Base-by-base conservation (phyloP, 2,113 vertebrate species). In the Poeciliopsis turrubarensis region DNA sequence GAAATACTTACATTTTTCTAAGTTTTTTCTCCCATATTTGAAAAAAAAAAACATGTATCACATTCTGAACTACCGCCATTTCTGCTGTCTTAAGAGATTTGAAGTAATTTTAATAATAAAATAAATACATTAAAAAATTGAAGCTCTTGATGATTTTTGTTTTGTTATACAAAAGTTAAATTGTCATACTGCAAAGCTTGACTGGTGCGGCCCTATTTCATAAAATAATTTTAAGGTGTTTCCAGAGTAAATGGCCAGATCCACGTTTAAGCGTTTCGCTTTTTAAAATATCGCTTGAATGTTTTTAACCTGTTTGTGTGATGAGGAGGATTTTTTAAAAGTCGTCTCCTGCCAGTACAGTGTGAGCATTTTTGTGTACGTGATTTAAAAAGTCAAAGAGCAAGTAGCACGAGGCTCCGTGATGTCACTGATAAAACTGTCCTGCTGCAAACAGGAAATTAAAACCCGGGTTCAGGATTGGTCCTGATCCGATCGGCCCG, bases 381-480 rank as follows among this genome's bases (percentile, higher is more conserved):
- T 47, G 44, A 17, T 34, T 34, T 47, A 17, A n/a, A 60, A 68
- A 44, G 2, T 12, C 2, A 72, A 72, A 54, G 30, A 3, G 0
- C 8, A 1, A 8, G 31, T 30, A 29, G 79, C 60, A 30, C 0
- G 0, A 39, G 26, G 54, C 37, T 57, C 30, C 1, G 1, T 1
- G 79, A 84, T 62, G 47, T 71, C 17, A 34, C 71, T 78, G 77
- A 85, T 84, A 27, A 29, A 29, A 66, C 17, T 17, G 0, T 6
- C 41, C 34, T 69, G 65, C 83, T 72, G 27, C 68, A 72, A 67
- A 81, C 78, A 89, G 91, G 92, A 93, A 90, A 92, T 92, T 83
- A 92, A 90, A 90, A 64, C 14, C 71, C 72, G 68, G 19, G 61
- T 72, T 81, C 78, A 66, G 76, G 70, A 67, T 26, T 37, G 74